These are phyloP conservation scores for Drosophila ezoana DNA, from an alignment of 2,888 invertebrate species.

Conservation along the genomic window DNA sequence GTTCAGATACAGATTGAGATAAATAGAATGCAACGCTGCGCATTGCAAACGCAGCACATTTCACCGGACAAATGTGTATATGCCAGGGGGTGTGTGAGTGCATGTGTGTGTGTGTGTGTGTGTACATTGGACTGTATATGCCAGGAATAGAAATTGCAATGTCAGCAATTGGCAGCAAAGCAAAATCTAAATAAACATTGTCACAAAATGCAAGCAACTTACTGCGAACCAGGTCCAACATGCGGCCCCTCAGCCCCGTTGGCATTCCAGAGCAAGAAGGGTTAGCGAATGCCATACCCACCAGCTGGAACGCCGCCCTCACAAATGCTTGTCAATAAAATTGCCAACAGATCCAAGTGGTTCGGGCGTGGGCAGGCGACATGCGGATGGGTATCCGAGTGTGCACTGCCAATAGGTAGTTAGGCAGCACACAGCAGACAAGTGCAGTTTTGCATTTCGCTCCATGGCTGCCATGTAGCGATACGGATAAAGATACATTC, in stretches of 20 bases:
- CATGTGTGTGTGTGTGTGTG: constrained; percentile 37
- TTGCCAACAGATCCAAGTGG: constrained; percentile 64
- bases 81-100: constrained; percentile 13
- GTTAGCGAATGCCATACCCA: constrained; percentile 38
- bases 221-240: constrained; percentile 1
- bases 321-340: constrained; percentile 72
- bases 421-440: constrained; percentile 52
- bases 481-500: constrained; percentile 63
- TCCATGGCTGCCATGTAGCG: constrained; percentile 49
- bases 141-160: constrained; percentile 80
- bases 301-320: constrained; percentile 30
- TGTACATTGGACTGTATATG: constrained; percentile 53
- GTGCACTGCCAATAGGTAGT: constrained; percentile 65
- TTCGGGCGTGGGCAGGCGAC: constrained; percentile 11
- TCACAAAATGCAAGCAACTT: constrained; percentile 75
- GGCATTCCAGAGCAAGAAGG: constrained; percentile 30
- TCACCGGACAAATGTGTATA: constrained; percentile 40
- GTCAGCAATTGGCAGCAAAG: constrained; percentile 82
- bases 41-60: constrained; percentile 68
- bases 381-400: constrained; percentile 27
- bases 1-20: constrained; percentile 32
- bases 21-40: constrained; percentile 75
- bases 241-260: neutral
- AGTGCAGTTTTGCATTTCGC: constrained; percentile 65
- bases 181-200: constrained; percentile 82